phyloP scores from a whole-genome alignment of 2,888 invertebrate species.

The Caenorhabditis uteleia region DNA sequence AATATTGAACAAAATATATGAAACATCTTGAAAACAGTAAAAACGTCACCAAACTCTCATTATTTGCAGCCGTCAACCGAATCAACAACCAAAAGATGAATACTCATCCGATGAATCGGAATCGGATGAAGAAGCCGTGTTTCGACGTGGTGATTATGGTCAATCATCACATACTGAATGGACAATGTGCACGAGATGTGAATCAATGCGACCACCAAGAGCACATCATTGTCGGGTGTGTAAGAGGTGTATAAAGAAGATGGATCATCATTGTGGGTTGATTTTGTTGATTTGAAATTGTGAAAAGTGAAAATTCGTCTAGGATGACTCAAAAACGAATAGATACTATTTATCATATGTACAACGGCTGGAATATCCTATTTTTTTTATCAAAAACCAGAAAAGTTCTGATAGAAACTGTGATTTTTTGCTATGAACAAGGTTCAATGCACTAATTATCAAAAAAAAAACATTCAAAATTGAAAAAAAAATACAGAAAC shows the following conservation, averaged over 20 bases:
- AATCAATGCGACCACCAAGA: slow-evolving; percentile 80
- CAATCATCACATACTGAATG: slow-evolving; percentile 54
- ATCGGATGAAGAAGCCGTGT: slow-evolving; percentile 38
- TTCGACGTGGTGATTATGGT: slow-evolving; percentile 24
- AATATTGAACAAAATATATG: neutral
- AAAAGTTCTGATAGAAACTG: neutral
- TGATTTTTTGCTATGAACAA: no score
- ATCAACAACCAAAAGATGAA: no score
- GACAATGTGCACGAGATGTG: slow-evolving; percentile 83
- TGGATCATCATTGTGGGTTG: slow-evolving; percentile 83
- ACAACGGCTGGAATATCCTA: neutral
- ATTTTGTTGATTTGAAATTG: slow-evolving; percentile 1
- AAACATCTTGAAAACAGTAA: neutral
- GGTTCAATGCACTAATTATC: no score
- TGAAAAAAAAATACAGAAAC: no score
- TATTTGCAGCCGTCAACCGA: neutral
- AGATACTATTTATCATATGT: slow-evolving; percentile 1
- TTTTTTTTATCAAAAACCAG: neutral
- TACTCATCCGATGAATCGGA: slow-evolving; percentile 45
- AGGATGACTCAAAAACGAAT: neutral
- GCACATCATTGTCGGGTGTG: slow-evolving; percentile 89
- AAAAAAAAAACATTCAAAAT: no score
- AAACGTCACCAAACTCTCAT: neutral
- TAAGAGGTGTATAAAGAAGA: slow-evolving; percentile 81
- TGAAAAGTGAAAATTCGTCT: neutral